Evolutionary conservation across 2,113 vertebrate genomes (phyloP).

Genomic region (Gulo gulo): DNA sequence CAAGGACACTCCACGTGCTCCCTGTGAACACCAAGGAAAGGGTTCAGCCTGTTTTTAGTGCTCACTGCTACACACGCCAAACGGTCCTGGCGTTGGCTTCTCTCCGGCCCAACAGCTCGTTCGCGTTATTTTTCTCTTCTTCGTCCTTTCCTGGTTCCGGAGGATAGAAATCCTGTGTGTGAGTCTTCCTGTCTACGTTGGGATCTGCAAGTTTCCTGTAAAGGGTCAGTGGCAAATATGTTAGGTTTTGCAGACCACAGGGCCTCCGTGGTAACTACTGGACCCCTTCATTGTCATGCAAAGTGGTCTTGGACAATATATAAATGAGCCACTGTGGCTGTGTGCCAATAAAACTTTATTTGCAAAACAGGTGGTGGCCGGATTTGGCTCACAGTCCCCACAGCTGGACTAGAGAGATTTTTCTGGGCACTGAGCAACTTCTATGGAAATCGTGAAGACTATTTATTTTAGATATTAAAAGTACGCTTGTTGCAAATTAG

Average conservation of each 20-base stretch:
- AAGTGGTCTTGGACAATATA: accelerated
- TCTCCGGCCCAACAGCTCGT: accelerated
- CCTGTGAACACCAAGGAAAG: background rate
- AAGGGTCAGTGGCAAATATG: accelerated
- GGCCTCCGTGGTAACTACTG: accelerated
- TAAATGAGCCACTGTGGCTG: accelerated
- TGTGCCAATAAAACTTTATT: background rate
- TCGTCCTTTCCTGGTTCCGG: no score
- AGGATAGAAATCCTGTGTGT: background rate
- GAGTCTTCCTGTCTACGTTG: background rate
- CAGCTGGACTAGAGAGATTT: background rate
- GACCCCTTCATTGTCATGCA: no score
- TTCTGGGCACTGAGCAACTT: background rate
- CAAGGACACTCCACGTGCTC: background rate
- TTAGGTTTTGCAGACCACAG: accelerated
- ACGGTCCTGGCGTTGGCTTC: background rate
- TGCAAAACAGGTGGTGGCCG: background rate
- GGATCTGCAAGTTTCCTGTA: accelerated
- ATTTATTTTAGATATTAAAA: background rate
- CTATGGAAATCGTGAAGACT: background rate
- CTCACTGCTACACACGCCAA: background rate
- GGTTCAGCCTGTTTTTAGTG: accelerated
- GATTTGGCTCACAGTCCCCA: no score
- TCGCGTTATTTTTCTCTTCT: background rate
- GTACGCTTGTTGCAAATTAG: background rate